phyloP scores from a whole-genome alignment of 1,140 invertebrate species.

The Leptoteleia sp. region DNA sequence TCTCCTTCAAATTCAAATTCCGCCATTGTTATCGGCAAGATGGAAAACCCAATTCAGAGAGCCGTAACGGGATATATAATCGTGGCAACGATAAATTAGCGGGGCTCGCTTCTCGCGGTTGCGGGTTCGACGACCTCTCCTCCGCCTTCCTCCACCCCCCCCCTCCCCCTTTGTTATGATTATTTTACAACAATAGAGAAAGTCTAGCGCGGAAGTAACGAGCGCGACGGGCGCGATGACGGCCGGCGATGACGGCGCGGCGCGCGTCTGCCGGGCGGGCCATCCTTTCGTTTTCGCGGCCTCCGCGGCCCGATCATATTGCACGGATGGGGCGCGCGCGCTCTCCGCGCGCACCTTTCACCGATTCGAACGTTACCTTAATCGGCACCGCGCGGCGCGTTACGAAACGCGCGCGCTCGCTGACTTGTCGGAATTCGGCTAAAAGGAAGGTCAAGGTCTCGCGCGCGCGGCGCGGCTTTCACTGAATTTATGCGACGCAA shows the following conservation, averaged over 20 bases:
- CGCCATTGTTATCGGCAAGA: slow-evolving; percentile 22
- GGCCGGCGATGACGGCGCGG: slow-evolving; percentile 22
- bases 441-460: slow-evolving; percentile 79
- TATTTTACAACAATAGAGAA: slow-evolving; percentile 79
- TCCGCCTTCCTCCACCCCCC: slow-evolving; percentile 14
- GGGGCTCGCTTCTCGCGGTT: slow-evolving; percentile 10
- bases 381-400: slow-evolving; percentile 64
- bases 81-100: slow-evolving; percentile 19
- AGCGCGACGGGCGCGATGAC: slow-evolving; percentile 36
- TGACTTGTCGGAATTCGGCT: slow-evolving; percentile 74
- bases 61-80: slow-evolving; percentile 26
- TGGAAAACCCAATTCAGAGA: slow-evolving; percentile 40
- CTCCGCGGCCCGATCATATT: slow-evolving; percentile 54
- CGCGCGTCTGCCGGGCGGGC: slow-evolving; percentile 48
- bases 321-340: slow-evolving; percentile 45
- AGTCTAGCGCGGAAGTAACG: slow-evolving; percentile 76
- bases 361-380: slow-evolving; percentile 66
- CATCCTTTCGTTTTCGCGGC: slow-evolving; percentile 74
- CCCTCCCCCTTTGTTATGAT: slow-evolving; percentile 52
- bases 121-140: slow-evolving; percentile 51
- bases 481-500: slow-evolving; percentile 63
- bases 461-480: slow-evolving; percentile 65
- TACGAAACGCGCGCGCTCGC: slow-evolving; percentile 72
- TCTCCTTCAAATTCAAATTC: slow-evolving; percentile 18
- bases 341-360: slow-evolving; percentile 74